phyloP scores from a whole-genome alignment of 2,888 invertebrate genomes.

The Capitulum mitella region DNA sequence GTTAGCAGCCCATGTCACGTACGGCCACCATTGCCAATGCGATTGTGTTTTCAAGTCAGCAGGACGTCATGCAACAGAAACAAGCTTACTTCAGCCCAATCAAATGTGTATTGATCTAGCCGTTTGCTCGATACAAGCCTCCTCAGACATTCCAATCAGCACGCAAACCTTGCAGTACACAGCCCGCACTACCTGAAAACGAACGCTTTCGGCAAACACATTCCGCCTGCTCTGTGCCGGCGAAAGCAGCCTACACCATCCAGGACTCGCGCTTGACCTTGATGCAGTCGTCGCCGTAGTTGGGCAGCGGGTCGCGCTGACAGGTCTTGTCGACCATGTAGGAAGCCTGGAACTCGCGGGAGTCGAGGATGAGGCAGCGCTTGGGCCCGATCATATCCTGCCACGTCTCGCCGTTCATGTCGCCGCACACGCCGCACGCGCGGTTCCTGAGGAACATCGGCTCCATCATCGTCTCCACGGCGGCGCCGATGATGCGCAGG shows the following conservation, averaged over 20 bases:
- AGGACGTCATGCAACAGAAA: too few relatives aligned
- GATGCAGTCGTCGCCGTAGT: slow-evolving; percentile 15
- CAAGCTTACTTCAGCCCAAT: neutral
- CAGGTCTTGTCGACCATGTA: slow-evolving; percentile 24
- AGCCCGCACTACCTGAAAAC: neutral
- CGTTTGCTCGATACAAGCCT: too few relatives aligned
- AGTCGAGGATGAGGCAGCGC: slow-evolving; percentile 24
- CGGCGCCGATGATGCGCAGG: slow-evolving; percentile 18
- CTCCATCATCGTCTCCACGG: slow-evolving; percentile 16
- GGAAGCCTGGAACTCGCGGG: slow-evolving; percentile 26
- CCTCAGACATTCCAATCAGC: too few relatives aligned
- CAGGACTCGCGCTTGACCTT: slow-evolving; percentile 12
- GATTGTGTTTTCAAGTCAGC: too few relatives aligned
- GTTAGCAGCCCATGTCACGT: too few relatives aligned
- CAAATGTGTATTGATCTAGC: neutral
- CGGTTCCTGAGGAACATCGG: slow-evolving; percentile 20
- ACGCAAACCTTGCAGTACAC: too few relatives aligned
- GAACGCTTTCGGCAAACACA: too few relatives aligned
- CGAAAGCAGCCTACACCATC: neutral
- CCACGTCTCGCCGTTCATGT: slow-evolving; percentile 23
- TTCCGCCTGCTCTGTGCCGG: too few relatives aligned
- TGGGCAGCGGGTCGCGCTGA: neutral
- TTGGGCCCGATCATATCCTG: slow-evolving; percentile 28
- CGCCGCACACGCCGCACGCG: slow-evolving; percentile 29
- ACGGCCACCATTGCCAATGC: too few relatives aligned